These are phyloP conservation scores for Dendrolimus kikuchii DNA, from an alignment of 1,140 invertebrate genomes.

Conservation along the genomic window DNA sequence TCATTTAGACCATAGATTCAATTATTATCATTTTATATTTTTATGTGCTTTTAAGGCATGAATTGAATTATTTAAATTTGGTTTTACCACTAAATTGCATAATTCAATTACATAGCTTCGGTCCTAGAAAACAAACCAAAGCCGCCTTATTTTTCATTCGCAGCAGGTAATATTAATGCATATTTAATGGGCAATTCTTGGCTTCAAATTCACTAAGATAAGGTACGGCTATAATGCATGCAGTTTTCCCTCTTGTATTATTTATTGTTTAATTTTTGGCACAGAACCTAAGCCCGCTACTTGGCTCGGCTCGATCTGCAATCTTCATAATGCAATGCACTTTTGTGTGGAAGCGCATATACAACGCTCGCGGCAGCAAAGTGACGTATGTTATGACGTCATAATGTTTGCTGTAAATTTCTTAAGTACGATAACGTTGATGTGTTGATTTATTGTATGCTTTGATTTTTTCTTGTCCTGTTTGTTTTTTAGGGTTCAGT, in stretches of 20 bases:
- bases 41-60: too few relatives aligned
- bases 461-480: too few relatives aligned
- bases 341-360: conserved; percentile 35
- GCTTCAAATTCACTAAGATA: conserved; percentile 71
- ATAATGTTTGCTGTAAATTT: conserved; percentile 8
- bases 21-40: too few relatives aligned
- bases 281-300: conserved; percentile 49
- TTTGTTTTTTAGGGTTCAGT: too few relatives aligned
- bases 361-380: neutral
- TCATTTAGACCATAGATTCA: too few relatives aligned
- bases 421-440: conserved; percentile 1
- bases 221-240: conserved; percentile 68
- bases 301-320: conserved; percentile 66
- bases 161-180: conserved; percentile 71
- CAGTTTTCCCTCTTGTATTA: conserved; percentile 60
- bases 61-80: too few relatives aligned
- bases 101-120: neutral
- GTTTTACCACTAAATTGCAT: too few relatives aligned
- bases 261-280: conserved; percentile 71
- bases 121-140: conserved; percentile 10
- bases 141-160: conserved; percentile 57
- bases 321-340: conserved; percentile 69
- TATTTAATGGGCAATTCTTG: conserved; percentile 70
- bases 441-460: too few relatives aligned
- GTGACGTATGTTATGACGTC: conserved; percentile 7